phyloP scores from a whole-genome alignment of 2,888 invertebrate genomes.

The Resseliella maxima region DNA sequence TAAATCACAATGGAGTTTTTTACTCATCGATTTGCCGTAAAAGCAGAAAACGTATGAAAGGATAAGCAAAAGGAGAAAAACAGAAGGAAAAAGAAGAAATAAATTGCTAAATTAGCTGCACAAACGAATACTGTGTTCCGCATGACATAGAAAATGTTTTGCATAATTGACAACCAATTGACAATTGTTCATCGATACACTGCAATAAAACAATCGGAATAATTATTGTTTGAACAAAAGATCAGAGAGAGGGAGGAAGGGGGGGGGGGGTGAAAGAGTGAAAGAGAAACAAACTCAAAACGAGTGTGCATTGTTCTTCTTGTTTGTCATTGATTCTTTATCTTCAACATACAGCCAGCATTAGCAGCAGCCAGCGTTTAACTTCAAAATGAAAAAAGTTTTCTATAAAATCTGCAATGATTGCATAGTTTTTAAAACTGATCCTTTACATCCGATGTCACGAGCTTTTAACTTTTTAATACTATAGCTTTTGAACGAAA shows the following conservation, averaged over 20 bases:
- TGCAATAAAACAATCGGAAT: neutral
- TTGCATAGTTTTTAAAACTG: neutral
- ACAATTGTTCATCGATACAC: neutral
- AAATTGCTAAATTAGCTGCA: neutral
- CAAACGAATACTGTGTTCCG: neutral
- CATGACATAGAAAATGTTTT: neutral
- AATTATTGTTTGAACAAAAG: neutral
- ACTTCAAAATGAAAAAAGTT: constrained; percentile 32
- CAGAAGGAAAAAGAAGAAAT: too few species aligned
- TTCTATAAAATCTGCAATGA: neutral
- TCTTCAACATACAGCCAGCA: neutral
- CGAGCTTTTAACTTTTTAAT: constrained; percentile 9
- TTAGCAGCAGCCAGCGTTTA: neutral
- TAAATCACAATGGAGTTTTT: neutral
- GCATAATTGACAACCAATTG: neutral
- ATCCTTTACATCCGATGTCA: constrained; percentile 2
- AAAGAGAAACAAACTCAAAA: neutral
- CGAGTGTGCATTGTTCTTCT: neutral
- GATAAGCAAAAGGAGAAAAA: too few species aligned
- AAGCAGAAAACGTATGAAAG: too few species aligned
- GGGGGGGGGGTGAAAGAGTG: too few species aligned
- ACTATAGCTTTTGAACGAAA: neutral
- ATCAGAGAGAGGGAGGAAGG: too few species aligned
- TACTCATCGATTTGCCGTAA: neutral
- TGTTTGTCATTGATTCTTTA: neutral